Percentiles rank a stretch among this genome's conserved stretches.
These are phyloP conservation scores for Dolichopus griseipennis DNA, from an alignment of 2,888 invertebrate genomes.

Conservation along the genomic window DNA sequence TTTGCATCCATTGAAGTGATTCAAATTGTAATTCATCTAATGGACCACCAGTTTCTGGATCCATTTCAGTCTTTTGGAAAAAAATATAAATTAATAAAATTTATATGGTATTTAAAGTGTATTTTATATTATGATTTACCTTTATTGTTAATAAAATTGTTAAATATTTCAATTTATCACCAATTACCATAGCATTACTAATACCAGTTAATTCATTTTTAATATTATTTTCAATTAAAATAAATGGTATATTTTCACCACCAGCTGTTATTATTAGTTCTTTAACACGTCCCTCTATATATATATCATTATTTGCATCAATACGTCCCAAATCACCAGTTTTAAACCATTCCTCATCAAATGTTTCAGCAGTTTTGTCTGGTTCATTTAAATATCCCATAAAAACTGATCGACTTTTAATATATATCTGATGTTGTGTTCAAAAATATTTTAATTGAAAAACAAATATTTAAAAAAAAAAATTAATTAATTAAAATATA, in stretches of 20 bases:
- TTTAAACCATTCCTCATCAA: constrained; percentile 75
- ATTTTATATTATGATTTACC: constrained; percentile 44
- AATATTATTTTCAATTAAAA: constrained; percentile 70
- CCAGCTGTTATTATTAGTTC: constrained; percentile 90
- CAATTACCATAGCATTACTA: constrained; percentile 76
- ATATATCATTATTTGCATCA: constrained; percentile 61
- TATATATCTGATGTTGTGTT: constrained; percentile 52
- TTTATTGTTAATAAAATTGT: constrained; percentile 74
- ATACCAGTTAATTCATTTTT: constrained; percentile 64
- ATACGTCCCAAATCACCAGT: constrained; percentile 79
- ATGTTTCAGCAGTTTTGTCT: constrained; percentile 61
- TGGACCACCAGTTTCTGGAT: constrained; percentile 60
- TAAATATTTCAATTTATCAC: constrained; percentile 79
- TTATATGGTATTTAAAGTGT: not conserved
- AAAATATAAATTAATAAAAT: not conserved
- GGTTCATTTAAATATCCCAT: constrained; percentile 76
- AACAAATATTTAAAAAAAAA: not conserved
- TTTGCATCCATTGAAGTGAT: constrained; percentile 60
- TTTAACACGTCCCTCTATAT: constrained; percentile 65
- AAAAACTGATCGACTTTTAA: constrained; percentile 71
- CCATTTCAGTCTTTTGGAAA: constrained; percentile 54
- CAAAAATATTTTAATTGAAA: no score
- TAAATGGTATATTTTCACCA: constrained; percentile 84
- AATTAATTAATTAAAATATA: constrained; percentile 47
- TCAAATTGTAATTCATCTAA: constrained; percentile 56